Conservation (phyloP, 2,797 vertebrate species). For the Thalassophryne amazonica region DNA sequence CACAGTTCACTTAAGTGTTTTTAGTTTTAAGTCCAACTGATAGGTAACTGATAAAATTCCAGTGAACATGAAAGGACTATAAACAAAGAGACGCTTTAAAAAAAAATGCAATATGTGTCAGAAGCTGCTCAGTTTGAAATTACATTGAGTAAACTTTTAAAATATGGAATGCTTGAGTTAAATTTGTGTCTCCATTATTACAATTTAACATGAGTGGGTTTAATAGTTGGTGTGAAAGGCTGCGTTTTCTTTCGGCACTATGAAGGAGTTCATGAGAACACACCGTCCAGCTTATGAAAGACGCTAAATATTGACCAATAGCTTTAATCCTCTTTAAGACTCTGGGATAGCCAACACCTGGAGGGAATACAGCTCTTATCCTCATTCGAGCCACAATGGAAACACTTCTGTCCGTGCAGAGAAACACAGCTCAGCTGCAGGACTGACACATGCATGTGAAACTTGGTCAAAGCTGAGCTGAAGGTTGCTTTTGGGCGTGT, state of each 20-base stretch:
- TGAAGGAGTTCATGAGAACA: slow-evolving; percentile 27
- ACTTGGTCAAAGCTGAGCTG: not conserved
- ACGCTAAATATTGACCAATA: not conserved
- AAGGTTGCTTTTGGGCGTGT: slow-evolving; percentile 1
- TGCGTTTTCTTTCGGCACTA: slow-evolving; percentile 47
- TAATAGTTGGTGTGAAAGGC: slow-evolving; percentile 27
- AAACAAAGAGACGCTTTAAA: slow-evolving; percentile 51
- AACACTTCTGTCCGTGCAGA: not conserved
- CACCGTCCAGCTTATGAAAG: slow-evolving; percentile 15
- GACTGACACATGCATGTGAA: not conserved
- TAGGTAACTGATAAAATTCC: slow-evolving; percentile 50
- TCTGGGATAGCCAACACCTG: not conserved
- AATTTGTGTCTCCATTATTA: no score
- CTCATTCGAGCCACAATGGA: not conserved
- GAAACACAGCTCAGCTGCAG: not conserved
- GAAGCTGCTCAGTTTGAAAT: not conserved
- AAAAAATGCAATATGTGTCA: slow-evolving; percentile 25
- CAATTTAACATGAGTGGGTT: no score
- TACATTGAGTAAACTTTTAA: not conserved
- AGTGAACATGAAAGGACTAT: slow-evolving; percentile 30
- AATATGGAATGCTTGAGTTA: not conserved
- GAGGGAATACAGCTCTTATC: not conserved
- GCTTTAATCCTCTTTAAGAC: not conserved
- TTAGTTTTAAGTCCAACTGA: slow-evolving; percentile 65
- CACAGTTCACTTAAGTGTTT: slow-evolving; percentile 24